phyloP scores from a whole-genome alignment of 2,888 invertebrate genomes.

The Mimumesa dahlbomi region DNA sequence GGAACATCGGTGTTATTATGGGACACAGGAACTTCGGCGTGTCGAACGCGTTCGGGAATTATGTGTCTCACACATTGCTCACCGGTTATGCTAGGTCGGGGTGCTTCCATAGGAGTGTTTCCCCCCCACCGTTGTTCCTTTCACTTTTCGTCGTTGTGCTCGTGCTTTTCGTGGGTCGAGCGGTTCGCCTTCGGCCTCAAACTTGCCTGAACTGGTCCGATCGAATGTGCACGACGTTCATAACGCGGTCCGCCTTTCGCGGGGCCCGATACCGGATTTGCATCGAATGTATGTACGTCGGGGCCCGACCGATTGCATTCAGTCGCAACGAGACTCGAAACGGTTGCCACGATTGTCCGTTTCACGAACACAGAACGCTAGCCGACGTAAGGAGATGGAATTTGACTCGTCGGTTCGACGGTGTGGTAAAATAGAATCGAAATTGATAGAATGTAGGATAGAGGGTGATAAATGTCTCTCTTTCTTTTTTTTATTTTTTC shows the following conservation, averaged over 20 bases:
- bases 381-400: no score
- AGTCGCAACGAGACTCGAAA: constrained; percentile 18
- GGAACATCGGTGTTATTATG: no score
- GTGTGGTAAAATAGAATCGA: no score
- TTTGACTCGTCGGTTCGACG: no score
- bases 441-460: no score
- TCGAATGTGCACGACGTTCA: constrained; percentile 33
- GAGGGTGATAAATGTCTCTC: no score
- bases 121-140: constrained; percentile 61
- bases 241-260: constrained; percentile 51
- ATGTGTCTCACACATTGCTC: constrained; percentile 16
- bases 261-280: constrained; percentile 50
- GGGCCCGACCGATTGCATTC: constrained; percentile 15
- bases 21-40: background rate
- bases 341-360: constrained; percentile 8
- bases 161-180: constrained; percentile 67
- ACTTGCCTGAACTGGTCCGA: constrained; percentile 62
- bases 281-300: constrained; percentile 10
- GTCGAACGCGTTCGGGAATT: constrained; percentile 11
- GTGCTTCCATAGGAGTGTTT: constrained; percentile 53
- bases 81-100: constrained; percentile 68
- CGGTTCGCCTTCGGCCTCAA: constrained; percentile 68
- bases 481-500: no score
- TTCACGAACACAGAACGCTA: no score
- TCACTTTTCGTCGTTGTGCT: constrained; percentile 74